Conservation (phyloP, 2,888 invertebrate species). For the Orthonevra nobilis region DNA sequence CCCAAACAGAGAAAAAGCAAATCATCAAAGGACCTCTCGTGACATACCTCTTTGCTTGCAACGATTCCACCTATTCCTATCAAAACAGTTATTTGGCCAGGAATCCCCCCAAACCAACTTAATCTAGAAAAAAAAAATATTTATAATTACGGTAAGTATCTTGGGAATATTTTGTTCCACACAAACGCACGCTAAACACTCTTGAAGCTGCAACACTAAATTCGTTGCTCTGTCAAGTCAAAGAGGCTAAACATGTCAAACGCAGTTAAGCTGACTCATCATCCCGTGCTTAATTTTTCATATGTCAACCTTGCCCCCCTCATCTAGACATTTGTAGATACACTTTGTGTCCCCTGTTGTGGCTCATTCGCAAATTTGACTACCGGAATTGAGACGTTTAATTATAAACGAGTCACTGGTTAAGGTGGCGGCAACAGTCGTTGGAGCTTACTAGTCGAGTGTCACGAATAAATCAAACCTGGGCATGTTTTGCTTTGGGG, state of each 20-base stretch:
- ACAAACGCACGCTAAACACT: not conserved
- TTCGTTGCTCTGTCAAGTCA: conserved; percentile 44
- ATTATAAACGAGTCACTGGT: conserved; percentile 64
- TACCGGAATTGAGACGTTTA: conserved; percentile 65
- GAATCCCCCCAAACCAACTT: too few species aligned
- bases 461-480: conserved; percentile 64
- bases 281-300: conserved; percentile 44
- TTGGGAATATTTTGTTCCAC: conserved; percentile 6
- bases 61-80: too few species aligned
- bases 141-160: conserved; percentile 43
- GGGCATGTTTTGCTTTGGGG: conserved; percentile 25
- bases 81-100: too few species aligned
- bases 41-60: too few species aligned
- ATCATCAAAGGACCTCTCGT: too few species aligned
- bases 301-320: conserved; percentile 22
- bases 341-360: not conserved
- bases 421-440: conserved; percentile 15
- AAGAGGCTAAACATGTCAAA: conserved; percentile 63
- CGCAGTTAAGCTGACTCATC: conserved; percentile 58
- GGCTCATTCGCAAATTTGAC: conserved; percentile 38
- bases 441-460: conserved; percentile 47
- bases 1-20: too few species aligned
- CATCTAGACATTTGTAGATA: conserved; percentile 30
- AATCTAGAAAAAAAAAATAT: conserved; percentile 40
- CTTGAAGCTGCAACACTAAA: conserved; percentile 13